Conservation (phyloP, 2,113 vertebrate species). For the Hipposideros armiger region DNA sequence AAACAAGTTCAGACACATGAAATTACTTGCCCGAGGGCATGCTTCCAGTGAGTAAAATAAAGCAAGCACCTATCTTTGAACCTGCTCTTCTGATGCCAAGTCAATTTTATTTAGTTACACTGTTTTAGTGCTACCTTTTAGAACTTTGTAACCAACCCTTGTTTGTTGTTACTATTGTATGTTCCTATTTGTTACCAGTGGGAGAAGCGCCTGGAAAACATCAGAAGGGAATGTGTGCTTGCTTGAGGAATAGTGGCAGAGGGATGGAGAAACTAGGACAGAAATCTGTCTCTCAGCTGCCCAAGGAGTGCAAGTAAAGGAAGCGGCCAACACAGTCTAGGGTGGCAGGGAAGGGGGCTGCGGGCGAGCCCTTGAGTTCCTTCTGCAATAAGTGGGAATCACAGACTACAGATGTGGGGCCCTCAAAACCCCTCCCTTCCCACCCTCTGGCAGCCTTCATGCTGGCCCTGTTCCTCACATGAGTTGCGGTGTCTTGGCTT, state of each 20-base stretch:
- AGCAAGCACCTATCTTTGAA: not conserved
- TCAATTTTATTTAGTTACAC: conserved; percentile 36
- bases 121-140: not conserved
- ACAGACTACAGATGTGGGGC: not conserved
- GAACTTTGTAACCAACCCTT: not conserved
- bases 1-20: not conserved
- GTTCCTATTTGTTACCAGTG: conserved; percentile 7
- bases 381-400: not conserved
- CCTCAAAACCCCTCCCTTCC: not conserved
- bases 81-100: not conserved
- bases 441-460: not conserved
- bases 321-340: not conserved
- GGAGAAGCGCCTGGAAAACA: not conserved
- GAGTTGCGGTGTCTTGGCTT: not conserved
- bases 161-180: not conserved
- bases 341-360: not conserved
- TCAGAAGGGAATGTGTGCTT: not conserved
- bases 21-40: not conserved
- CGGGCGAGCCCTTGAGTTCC: too few species aligned
- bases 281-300: not conserved
- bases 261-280: not conserved
- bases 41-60: not conserved
- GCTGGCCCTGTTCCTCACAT: not conserved
- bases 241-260: not conserved
- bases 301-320: not conserved